Percentiles rank a stretch among this genome's conserved stretches.
Evolutionary conservation across 2,797 vertebrate species (phyloP).

Genomic region (Eulemur rubriventer): DNA sequence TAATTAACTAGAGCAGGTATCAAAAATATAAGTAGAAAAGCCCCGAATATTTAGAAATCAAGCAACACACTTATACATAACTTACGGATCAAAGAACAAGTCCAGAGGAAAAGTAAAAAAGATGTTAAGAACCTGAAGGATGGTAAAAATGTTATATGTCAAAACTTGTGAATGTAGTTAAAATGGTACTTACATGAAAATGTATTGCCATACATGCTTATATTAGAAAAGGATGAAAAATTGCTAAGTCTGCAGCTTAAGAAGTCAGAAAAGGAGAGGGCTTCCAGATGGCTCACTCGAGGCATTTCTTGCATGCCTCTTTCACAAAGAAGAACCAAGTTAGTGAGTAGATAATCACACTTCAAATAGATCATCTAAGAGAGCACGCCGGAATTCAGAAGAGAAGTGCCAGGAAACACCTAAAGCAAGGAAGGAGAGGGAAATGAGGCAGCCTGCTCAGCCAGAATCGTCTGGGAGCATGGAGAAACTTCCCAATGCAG

Average conservation of each 20-base stretch:
- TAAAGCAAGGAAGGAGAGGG: background rate
- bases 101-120: background rate
- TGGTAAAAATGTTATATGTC: background rate
- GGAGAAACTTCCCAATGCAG: background rate
- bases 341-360: background rate
- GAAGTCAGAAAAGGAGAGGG: background rate
- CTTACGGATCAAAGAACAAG: background rate
- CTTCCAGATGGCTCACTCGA: background rate
- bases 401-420: background rate
- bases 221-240: background rate
- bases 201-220: background rate
- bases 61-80: background rate
- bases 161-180: background rate
- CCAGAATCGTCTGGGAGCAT: background rate
- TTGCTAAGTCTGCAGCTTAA: background rate
- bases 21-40: background rate
- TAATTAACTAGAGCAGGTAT: background rate
- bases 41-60: background rate
- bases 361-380: background rate
- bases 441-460: background rate
- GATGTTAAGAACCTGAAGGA: background rate
- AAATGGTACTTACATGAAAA: background rate
- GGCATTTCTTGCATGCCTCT: background rate
- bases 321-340: background rate
- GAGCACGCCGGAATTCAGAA: background rate